phyloP scores from a whole-genome alignment of 2,113 vertebrate genomes.

The Mesoclemmys tuberculata region DNA sequence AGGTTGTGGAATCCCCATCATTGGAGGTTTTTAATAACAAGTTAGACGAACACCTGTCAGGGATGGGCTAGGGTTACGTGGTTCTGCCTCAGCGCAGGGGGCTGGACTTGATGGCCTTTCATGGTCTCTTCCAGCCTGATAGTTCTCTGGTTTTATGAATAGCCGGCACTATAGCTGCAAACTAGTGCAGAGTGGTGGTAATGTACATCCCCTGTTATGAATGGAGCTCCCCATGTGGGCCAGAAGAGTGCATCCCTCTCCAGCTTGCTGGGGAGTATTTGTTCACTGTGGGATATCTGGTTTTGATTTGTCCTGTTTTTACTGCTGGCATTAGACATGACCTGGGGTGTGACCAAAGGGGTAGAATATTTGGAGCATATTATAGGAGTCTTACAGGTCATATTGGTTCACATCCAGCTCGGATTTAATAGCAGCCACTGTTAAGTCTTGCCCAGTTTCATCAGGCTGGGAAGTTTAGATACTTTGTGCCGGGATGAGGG shows the following conservation, averaged over 20 bases:
- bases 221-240: not conserved
- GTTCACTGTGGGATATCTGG: fast-evolving
- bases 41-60: not conserved
- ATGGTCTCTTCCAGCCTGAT: not conserved
- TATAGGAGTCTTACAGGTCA: not conserved
- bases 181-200: not conserved
- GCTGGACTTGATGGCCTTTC: not conserved
- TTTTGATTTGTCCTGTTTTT: not conserved
- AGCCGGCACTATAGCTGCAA: too few relatives aligned
- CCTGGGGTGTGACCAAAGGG: not conserved
- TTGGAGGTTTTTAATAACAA: not conserved
- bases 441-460: not conserved
- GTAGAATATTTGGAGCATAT: fast-evolving
- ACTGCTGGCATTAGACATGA: not conserved
- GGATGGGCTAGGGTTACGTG: not conserved
- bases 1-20: not conserved
- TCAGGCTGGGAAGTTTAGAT: not conserved
- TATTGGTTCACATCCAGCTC: not conserved
- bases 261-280: not conserved
- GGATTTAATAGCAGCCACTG: not conserved
- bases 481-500: not conserved
- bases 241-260: not conserved
- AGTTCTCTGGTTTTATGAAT: not conserved
- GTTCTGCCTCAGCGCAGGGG: not conserved
- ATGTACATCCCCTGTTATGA: not conserved